Evolutionary conservation across 2,888 invertebrate species (phyloP), one percentile per base, ranked within the genome.

Genomic region (Quadroppia sp.): DNA sequence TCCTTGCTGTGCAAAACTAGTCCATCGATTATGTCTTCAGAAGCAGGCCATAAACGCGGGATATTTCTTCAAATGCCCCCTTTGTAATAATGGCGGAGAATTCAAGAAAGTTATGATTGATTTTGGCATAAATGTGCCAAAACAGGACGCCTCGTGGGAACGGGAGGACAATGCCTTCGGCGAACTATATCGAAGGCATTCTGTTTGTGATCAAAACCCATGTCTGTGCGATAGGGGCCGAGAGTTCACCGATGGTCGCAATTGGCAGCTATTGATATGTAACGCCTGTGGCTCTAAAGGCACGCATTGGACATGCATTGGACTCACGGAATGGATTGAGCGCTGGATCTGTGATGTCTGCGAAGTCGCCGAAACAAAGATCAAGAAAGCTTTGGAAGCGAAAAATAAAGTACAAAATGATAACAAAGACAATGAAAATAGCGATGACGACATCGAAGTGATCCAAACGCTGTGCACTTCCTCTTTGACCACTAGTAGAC

Each of bases 131-230:
- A 90, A 88, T 75, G 87, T 93, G 59, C 92, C 92, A 0, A 88
- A 91, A 79, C 87, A 89, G 90, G 92, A 92, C 81, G 92, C 92
- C 0, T 87, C 89, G 0, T 93, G 92, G 93, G 92, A 93, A 80
- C 80, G 87, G 15, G 88, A 86, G 76, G 89, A 89, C 1, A 87
- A 89, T 80, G 91, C 92, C 0, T 92, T 86, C 82, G 84, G 86
- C 0, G 91, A 90, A 75, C 85, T 91, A 53, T 83, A 88, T 23
- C 87, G 88, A 75, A 82, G 89, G 0, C 86, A 87, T 2, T 80
- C 85, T 7, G 77, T 79, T 0, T 93, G 93, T 80, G 85, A 86
- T 59, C 87, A 88, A 0, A 50, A 76, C 0, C 77, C 76, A 0
- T 93, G 92, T 80, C 48, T 79, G 0, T 89, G 89, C 80, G 85